Evolutionary conservation across 1,140 invertebrate species (phyloP), one percentile per base, ranked within the genome.

Genomic region (Ceratina japonica): DNA sequence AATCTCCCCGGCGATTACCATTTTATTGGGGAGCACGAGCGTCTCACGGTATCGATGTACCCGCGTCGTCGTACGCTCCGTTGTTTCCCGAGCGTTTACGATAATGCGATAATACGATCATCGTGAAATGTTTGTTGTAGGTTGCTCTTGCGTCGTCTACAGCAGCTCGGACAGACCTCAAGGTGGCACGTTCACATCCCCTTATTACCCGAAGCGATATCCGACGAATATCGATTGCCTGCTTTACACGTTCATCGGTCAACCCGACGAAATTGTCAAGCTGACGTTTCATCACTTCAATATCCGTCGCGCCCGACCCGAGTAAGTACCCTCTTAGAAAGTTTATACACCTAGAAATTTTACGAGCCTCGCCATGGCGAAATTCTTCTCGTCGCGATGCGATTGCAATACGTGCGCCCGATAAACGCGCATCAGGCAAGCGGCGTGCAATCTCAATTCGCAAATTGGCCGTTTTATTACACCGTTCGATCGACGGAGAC

Each of bases 201-300:
- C 97, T 1, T 96, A 97, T 91, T 97, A 95, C 91, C 96, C 96
- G 0, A 94, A 94, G 80, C 94, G 94, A 56, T 97, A 97, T 90
- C 95, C 95, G 3, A 86, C 94, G 13, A 95, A 95, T 86, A 94
- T 97, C 86, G 94, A 96, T 91, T 98, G 97, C 89, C 94, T 97
- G 44, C 94, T 97, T n/a, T 97, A 97, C 92, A 97, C 96, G 13
- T 98, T 98, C 91, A 91, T 95, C 71, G 96, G 95, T 1, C 94
- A 94, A 66, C 92, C 94, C 1, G 95, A 96, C 87, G 95, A 97
- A 92, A 97, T 97, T 81, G 94, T 97, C 68, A 95, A 97, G 90
- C 92, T 98, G 24, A 95, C 94, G 20, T 97, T 98, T 91, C 94
- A 96, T 64, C 95, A 97, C 85, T 97, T 97, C 90, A 95, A 97